These are phyloP conservation scores for Heliconius congener DNA, from an alignment of 1,140 invertebrate genomes.

Conservation along the genomic window DNA sequence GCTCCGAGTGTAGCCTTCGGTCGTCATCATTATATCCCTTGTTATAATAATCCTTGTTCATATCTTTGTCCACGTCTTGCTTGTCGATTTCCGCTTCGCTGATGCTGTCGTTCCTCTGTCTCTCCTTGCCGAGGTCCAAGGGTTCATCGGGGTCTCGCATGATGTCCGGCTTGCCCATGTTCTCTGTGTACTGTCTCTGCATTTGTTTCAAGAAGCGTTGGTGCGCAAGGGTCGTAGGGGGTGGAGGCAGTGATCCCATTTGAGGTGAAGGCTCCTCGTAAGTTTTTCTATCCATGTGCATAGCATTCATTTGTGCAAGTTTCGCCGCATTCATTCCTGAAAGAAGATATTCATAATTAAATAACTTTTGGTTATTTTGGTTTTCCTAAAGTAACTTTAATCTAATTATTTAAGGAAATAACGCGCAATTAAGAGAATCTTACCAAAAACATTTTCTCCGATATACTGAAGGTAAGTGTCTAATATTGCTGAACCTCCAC, in stretches of 20 bases:
- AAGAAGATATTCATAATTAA: constrained; percentile 79
- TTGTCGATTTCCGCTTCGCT: constrained; percentile 59
- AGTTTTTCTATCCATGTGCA: constrained; percentile 83
- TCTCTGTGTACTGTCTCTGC: constrained; percentile 81
- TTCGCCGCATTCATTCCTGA: constrained; percentile 85
- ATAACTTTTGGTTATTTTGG: background rate
- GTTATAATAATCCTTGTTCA: constrained; percentile 68
- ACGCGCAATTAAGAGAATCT: constrained; percentile 33
- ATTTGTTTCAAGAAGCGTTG: constrained; percentile 84
- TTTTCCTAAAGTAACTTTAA: background rate
- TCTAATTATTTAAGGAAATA: background rate
- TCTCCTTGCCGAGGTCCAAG: constrained; percentile 76
- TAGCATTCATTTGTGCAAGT: constrained; percentile 86
- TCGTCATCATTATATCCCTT: constrained; percentile 65
- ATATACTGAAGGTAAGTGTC: constrained; percentile 93
- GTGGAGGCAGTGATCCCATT: constrained; percentile 76
- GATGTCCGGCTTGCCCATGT: constrained; percentile 70
- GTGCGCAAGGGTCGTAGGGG: constrained; percentile 75
- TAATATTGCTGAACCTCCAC: constrained; percentile 87
- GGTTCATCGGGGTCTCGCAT: constrained; percentile 73
- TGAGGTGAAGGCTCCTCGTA: constrained; percentile 75
- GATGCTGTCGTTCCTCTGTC: constrained; percentile 63
- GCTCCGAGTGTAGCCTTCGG: constrained; percentile 60
- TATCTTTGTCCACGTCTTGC: constrained; percentile 64
- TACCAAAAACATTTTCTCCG: constrained; percentile 88